Base-by-base conservation (phyloP, 1,140 invertebrate genomes). In the Lordiphosa stackelbergi region DNA sequence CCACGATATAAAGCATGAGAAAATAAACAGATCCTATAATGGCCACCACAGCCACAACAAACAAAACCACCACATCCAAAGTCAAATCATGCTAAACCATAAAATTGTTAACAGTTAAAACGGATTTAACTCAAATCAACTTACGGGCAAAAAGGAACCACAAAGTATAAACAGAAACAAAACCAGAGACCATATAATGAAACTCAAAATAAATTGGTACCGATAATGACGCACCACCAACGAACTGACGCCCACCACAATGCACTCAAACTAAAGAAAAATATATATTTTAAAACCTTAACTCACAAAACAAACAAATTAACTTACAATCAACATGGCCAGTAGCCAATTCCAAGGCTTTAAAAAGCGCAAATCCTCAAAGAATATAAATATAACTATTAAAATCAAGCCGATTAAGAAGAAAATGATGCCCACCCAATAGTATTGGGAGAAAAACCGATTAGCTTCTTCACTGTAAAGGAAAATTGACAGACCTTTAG, bases 21-120 rank as follows among this genome's bases (percentile, higher is more conserved):
- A 74, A 79, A 28, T 68, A 79, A 12, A 79, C 54, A 2, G 66
- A 54, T 3, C 61, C 75, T 28, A 79, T 68, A 5, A 74, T 19
- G 9, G 35, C 24, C 1, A 66, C 13, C 5, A 74, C 49, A 2
- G 41, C 43, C 5, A 71, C 10, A 5, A 81, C 53, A n/a, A 74
- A 69, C 11, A 79, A 10, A 2, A 71, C 53, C 11, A 79, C 70
- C 5, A 79, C 47, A 35, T 79, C 59, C 10, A 79, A 4, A 5
- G 74, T 79, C 0, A 81, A 43, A 16, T 79, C 74, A 11, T 55
- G 42, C 75, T 77, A 8, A 38, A 6, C 5, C 16, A 1, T 16
- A 16, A 16, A 16, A 16, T 16, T 16, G 2, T 16, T 16, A 3
- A n/a, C 10, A 48, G 4, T 1, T 0, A 19, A 19, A 19, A 19